These are phyloP conservation scores for Exaiptasia diaphana DNA, from an alignment of 64 coral and sea anemone species.

Conservation along the genomic window DNA sequence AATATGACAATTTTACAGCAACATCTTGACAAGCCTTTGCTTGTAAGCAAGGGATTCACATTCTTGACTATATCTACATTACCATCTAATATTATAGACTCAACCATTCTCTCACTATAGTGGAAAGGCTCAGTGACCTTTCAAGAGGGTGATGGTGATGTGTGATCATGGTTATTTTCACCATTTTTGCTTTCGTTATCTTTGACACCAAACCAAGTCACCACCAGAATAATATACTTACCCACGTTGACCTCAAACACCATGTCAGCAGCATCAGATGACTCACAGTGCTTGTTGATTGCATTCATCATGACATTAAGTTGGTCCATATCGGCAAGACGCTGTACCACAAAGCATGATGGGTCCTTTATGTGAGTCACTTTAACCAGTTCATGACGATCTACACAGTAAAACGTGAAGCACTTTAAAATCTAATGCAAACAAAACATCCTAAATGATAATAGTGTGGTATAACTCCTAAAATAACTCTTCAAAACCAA, in stretches of 20 bases:
- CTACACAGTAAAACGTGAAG: constrained; percentile 30
- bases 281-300: constrained; percentile 83
- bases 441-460: not conserved
- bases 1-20: no score
- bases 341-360: constrained; percentile 76
- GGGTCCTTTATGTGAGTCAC: constrained; percentile 87
- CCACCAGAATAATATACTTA: constrained; percentile 17
- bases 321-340: constrained; percentile 76
- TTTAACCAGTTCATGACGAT: constrained; percentile 80
- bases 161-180: no score
- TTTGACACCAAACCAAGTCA: no score
- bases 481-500: not conserved
- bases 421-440: not conserved
- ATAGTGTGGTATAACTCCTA: not conserved
- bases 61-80: no score
- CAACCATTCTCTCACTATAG: no score
- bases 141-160: no score
- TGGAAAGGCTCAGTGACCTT: no score
- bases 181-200: no score
- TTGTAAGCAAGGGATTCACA: no score
- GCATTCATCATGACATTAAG: constrained; percentile 82
- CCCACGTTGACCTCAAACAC: constrained; percentile 75
- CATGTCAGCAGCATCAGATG: constrained; percentile 63
- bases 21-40: no score
- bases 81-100: no score